A percentile compares a stretch with the other conserved stretches of the same genome.
Evolutionary conservation across 2,797 vertebrate genomes (phyloP).

Genomic region (Podarcis lilfordi): DNA sequence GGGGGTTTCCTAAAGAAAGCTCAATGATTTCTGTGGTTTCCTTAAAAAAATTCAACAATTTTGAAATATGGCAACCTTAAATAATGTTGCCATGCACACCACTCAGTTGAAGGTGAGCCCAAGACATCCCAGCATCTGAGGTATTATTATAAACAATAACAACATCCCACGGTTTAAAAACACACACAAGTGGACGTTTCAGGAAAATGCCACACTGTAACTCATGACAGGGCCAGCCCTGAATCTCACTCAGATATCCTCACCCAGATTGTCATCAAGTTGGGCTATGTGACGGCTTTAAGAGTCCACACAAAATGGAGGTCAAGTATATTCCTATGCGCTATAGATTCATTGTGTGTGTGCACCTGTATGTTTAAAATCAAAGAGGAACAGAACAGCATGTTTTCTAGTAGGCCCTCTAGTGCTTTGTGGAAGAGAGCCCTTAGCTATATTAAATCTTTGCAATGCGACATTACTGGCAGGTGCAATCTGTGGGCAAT

Average conservation of each 20-base stretch:
- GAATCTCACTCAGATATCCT: neutral
- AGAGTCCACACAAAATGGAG: neutral
- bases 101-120: neutral
- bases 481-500: constrained; percentile 12
- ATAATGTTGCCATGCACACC: neutral
- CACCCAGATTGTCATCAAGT: neutral
- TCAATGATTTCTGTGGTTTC: neutral
- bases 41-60: no score
- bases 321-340: neutral
- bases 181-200: neutral
- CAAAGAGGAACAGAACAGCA: neutral
- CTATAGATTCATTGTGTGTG: neutral
- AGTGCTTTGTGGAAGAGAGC: neutral
- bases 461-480: neutral
- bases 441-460: neutral
- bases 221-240: neutral
- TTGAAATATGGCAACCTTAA: neutral
- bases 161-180: neutral
- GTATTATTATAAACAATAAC: neutral
- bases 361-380: neutral
- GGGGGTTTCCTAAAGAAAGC: neutral
- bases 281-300: neutral
- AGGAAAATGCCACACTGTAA: neutral
- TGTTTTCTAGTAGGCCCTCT: neutral
- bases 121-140: neutral